These are phyloP conservation scores for Allolobophora icterica DNA, from an alignment of 2,888 invertebrate genomes.

Conservation along the genomic window DNA sequence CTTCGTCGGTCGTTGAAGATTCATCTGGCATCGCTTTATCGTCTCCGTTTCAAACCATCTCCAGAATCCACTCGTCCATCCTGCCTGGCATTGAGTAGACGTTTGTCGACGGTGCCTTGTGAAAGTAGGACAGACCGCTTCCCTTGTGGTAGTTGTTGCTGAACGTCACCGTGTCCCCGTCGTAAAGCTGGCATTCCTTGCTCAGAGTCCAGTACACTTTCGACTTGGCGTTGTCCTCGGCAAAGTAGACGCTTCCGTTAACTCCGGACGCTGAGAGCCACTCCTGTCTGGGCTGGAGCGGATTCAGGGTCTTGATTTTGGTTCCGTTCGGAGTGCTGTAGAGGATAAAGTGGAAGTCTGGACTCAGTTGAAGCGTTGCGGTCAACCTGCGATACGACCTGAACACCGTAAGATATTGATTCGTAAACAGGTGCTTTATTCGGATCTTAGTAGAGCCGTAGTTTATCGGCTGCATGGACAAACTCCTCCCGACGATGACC, in stretches of 20 bases:
- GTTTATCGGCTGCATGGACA: background rate
- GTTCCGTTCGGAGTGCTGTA: conserved; percentile 4
- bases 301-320: conserved; percentile 2
- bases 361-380: background rate
- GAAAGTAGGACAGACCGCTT: background rate
- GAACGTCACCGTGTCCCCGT: background rate
- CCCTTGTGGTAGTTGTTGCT: background rate
- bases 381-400: background rate
- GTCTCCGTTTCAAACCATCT: background rate
- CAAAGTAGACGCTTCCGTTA: background rate
- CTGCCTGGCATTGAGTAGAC: background rate
- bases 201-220: background rate
- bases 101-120: background rate
- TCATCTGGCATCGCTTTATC: background rate
- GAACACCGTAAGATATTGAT: conserved; percentile 10
- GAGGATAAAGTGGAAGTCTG: background rate
- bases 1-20: background rate
- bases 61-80: background rate
- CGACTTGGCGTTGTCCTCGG: background rate
- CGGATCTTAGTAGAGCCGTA: background rate
- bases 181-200: background rate
- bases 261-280: background rate
- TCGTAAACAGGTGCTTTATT: background rate
- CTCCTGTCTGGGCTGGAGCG: background rate
- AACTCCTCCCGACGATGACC: background rate